Conservation (phyloP, 2,888 invertebrate species). For the Heliconius hortense region DNA sequence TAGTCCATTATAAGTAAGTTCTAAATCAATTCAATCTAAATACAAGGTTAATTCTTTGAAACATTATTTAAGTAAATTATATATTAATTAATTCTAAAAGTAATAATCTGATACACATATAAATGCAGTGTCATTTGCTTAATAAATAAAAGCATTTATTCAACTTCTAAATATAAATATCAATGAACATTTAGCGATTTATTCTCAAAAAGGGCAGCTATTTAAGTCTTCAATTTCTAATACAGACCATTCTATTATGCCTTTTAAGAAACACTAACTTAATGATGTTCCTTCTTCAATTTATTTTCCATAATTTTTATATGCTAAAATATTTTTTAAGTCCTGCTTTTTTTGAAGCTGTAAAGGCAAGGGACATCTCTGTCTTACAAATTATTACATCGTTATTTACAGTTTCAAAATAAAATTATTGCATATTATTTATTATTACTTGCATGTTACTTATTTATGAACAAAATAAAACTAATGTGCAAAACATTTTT, state of each 20-base stretch:
- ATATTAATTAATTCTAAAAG: background rate
- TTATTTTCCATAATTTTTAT: too few species aligned
- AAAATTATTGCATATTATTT: too few species aligned
- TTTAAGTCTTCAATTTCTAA: background rate
- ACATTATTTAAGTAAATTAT: background rate
- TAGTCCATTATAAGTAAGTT: background rate
- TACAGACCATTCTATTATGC: background rate
- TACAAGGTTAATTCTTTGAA: background rate
- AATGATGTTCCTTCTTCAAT: too few species aligned
- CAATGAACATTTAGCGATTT: background rate
- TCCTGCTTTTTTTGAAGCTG: too few species aligned
- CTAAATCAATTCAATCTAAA: background rate
- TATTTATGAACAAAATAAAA: too few species aligned
- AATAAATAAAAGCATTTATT: conserved; percentile 6
- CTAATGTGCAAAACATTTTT: background rate
- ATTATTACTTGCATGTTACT: too few species aligned
- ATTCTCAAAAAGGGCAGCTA: background rate
- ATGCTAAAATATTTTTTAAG: too few species aligned
- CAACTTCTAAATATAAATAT: background rate
- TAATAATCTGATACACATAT: background rate
- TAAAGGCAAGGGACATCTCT: too few species aligned
- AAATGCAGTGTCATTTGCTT: conserved; percentile 10
- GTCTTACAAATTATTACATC: too few species aligned
- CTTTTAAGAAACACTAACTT: background rate
- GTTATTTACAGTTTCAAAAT: too few species aligned